Base-by-base conservation (phyloP, 2,888 invertebrate genomes). In the Ormyrus rosae region DNA sequence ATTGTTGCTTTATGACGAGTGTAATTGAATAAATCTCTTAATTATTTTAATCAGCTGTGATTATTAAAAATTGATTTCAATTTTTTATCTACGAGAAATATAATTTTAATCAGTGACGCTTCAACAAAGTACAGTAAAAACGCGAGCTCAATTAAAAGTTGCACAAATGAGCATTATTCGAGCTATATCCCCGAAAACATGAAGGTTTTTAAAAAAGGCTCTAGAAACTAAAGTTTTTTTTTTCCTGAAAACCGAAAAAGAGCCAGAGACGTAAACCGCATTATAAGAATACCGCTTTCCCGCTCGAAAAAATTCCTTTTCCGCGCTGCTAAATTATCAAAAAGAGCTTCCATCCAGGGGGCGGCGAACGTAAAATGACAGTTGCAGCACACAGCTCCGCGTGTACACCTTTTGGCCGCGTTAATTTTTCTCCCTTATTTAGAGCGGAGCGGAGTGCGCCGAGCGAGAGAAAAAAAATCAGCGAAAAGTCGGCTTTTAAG, bases 401-500 rank as follows among this genome's bases (percentile, higher is more conserved):
- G 51, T 48, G 13, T 9, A 11, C 46, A 46, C 45, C 45, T 6
- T 55, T 48, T 34, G 34, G 55, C 58, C 5, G 55, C 58, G 70
- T 70, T 70, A 70, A 70, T 70, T 70, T 60, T 69, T 61, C 45
- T 45, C 9, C 68, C 56, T 69, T 69, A 69, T 69, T 69, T 69
- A 68, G 67, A 46, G 45, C 67, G 55, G 34, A 45, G 11, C 10
- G 55, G 34, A 45, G 11, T 5, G 5, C n/a, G 13, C 11, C 11
- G 48, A 48, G 13, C 11, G n/a, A n/a, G 6, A 6, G 48, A 9
- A 11, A 55, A 55, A 69, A 58, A 70, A 70, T 70, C 70, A 10
- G 70, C 11, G 56, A 46, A 69, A 69, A 69, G 11, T 53, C 69
- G n/a, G 11, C 13, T 69, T 56, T 69, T 56, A 69, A 69, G 45